Evolutionary conservation across 2,113 vertebrate species (phyloP).

Genomic region (Climacteris rufus): DNA sequence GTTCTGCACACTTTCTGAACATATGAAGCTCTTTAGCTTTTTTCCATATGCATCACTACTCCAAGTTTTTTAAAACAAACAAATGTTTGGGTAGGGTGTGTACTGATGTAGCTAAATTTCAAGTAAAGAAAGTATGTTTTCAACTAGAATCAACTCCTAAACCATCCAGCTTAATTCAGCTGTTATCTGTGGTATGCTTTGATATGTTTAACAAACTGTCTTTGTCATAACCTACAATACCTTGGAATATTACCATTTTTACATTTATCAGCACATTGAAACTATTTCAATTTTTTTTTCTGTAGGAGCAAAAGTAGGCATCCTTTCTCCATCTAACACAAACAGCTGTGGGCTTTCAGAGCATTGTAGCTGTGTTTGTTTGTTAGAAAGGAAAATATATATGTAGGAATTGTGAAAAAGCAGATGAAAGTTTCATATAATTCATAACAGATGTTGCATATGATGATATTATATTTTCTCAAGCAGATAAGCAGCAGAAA

Average conservation of each 20-base stretch:
- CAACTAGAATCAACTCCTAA: neutral
- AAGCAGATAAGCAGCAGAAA: neutral
- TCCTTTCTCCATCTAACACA: neutral
- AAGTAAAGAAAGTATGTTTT: neutral
- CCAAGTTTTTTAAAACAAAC: neutral
- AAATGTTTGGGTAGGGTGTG: neutral
- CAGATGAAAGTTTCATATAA: neutral
- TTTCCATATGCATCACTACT: neutral
- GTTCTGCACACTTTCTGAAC: neutral
- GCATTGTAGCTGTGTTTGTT: neutral
- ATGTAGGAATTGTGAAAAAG: neutral
- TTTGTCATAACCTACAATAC: neutral
- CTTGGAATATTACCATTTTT: conserved; percentile 1
- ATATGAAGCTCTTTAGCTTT: neutral
- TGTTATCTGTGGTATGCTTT: conserved; percentile 6
- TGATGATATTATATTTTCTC: neutral
- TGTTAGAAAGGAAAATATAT: neutral
- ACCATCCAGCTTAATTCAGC: neutral
- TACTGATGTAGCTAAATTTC: neutral
- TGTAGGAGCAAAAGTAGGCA: neutral
- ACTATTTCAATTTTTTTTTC: neutral
- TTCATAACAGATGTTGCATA: neutral
- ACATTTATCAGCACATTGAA: neutral
- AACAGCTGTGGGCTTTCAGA: neutral
- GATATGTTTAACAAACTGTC: neutral